Base-by-base conservation (phyloP, 2,888 invertebrate species). In the Acleris literana region DNA sequence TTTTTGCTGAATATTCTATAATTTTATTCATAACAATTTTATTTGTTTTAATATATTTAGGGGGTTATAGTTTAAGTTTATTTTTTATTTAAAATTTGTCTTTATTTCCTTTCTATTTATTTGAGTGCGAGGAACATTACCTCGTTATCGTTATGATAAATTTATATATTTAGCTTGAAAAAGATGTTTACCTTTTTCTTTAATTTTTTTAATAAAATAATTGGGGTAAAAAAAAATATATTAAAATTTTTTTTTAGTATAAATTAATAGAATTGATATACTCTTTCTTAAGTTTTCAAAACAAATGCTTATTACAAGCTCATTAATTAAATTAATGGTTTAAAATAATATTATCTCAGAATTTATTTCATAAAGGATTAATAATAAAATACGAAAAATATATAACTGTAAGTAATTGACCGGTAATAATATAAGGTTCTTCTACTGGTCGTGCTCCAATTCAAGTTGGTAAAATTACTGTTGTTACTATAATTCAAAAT, bases 81-180 rank as follows among this genome's bases (percentile, higher is more conserved):
- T 90, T 46, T 94, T 94, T 93, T 94, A 93, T 91, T 72, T 94
- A 54, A 94, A 94, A 68, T 82, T 94, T 78, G 74, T 76, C 72
- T 90, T 94, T 83, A 83, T 95, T 83, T 88, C 90, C 72, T 94
- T 94, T 93, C 74, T 93, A 72, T 94, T 94, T 93, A 90, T 95
- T 92, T 95, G 95, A 76, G 93, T 94, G 76, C 95, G 95, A 0
- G 94, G 94, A 0, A 93, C 94, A 55, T 93, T 95, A 74, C 96
- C 95, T 78, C 96, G 95, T 0, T 95, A 94, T 93, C 95, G 95
- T 29, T 96, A 96, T 94, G 95, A 96, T 94, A 94, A 95, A 74
- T 92, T 96, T 86, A 96, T 96, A 85, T 93, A 93, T 93, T 93
- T 95, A 84, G 93, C 94, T 86, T 95, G 95, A 93, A 94, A 94